Conservation (phyloP, 2,797 vertebrate species). For the Aplochiton taeniatus region DNA sequence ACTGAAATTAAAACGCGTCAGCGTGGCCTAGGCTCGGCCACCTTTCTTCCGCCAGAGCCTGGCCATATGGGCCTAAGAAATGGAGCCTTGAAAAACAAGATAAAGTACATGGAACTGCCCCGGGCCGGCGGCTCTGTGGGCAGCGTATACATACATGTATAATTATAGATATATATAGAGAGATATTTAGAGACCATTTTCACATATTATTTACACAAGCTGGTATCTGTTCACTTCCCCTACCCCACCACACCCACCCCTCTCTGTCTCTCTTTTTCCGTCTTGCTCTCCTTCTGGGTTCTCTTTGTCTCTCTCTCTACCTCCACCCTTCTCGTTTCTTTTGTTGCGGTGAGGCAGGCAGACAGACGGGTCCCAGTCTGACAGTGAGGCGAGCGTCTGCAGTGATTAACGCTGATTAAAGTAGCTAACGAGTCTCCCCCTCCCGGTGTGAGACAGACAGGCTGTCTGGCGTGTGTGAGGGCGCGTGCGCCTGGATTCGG, state of each 20-base stretch:
- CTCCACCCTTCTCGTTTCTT: neutral
- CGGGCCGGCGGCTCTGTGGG: constrained; percentile 46
- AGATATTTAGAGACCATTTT: constrained; percentile 58
- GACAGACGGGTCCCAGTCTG: constrained; percentile 58
- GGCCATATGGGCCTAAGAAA: constrained; percentile 46
- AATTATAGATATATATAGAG: no score
- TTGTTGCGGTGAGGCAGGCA: neutral
- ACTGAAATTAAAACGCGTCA: constrained; percentile 59
- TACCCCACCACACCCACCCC: no score
- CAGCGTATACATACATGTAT: constrained; percentile 34
- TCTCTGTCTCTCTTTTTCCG: neutral
- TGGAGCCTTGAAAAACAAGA: constrained; percentile 67
- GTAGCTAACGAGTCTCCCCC: constrained; percentile 65
- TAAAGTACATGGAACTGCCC: constrained; percentile 63
- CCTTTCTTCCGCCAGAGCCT: constrained; percentile 32
- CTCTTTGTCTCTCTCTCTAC: neutral
- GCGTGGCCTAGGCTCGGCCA: constrained; percentile 33
- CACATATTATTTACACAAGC: constrained; percentile 29
- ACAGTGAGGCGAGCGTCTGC: constrained; percentile 63
- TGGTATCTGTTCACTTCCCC: neutral
- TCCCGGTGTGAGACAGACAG: constrained; percentile 31
- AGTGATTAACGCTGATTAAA: constrained; percentile 79
- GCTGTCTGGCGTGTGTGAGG: constrained; percentile 12
- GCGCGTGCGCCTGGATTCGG: constrained; percentile 16
- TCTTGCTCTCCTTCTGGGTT: neutral